phyloP scores from a whole-genome alignment of 2,797 vertebrate genomes.

The Diglossa cyanea region DNA sequence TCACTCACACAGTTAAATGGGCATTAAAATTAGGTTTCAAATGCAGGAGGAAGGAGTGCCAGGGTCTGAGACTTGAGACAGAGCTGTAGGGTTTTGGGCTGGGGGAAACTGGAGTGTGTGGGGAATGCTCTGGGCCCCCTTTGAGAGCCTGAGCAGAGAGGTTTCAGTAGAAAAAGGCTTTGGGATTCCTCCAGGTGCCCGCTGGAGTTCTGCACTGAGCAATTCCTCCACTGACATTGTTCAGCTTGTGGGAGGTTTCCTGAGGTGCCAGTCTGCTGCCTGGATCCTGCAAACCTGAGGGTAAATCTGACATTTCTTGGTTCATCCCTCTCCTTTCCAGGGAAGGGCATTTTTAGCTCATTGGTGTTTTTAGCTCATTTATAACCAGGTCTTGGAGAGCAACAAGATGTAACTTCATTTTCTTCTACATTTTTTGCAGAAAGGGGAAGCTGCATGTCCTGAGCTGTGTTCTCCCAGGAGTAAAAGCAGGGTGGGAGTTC shows the following conservation, averaged over 20 bases:
- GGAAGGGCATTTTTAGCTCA: background rate
- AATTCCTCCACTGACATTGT: background rate
- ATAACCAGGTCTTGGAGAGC: background rate
- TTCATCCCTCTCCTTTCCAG: background rate
- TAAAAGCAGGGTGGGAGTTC: background rate
- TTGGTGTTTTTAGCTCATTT: background rate
- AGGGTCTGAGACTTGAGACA: background rate
- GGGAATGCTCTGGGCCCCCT: background rate
- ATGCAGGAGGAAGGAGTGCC: background rate
- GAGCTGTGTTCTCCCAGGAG: background rate
- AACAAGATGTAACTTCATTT: background rate
- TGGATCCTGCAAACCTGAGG: background rate
- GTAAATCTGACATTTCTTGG: background rate
- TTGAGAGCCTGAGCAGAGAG: background rate
- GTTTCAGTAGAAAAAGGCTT: background rate
- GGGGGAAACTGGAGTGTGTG: background rate
- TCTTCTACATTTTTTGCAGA: background rate
- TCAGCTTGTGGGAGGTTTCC: background rate
- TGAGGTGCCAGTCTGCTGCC: background rate
- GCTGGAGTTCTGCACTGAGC: background rate
- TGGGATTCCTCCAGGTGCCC: background rate
- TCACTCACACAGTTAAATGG: background rate
- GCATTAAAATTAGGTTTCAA: background rate
- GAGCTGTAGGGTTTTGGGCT: background rate
- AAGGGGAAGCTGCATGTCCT: background rate